phyloP scores from a whole-genome alignment of 2,888 invertebrate genomes.

The Steromphala cineraria region DNA sequence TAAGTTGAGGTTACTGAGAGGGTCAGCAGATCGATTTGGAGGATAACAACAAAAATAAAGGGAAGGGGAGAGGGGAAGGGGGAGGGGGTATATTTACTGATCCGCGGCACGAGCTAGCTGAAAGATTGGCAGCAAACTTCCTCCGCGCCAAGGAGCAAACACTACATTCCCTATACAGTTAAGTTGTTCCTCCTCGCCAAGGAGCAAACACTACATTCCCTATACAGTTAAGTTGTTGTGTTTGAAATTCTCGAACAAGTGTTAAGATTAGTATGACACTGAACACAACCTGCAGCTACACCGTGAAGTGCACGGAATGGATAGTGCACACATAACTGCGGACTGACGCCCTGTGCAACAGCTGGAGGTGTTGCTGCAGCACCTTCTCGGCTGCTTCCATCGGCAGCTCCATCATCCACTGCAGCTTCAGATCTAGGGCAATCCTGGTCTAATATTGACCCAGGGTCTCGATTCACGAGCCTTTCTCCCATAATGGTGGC shows the following conservation, averaged over 20 bases:
- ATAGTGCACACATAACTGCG: not conserved
- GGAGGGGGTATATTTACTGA: not conserved
- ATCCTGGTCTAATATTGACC: not conserved
- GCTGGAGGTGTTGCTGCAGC: too few relatives aligned
- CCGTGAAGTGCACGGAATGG: not conserved
- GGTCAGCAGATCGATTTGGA: too few relatives aligned
- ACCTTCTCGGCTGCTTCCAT: too few relatives aligned
- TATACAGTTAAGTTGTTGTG: not conserved
- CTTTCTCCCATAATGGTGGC: not conserved
- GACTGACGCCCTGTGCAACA: too few relatives aligned
- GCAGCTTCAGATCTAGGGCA: not conserved
- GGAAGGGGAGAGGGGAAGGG: not conserved
- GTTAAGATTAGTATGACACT: not conserved
- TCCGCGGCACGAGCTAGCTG: not conserved
- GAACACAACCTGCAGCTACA: not conserved
- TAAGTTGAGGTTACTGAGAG: too few relatives aligned
- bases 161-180: not conserved
- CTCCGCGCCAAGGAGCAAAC: not conserved
- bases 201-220: not conserved
- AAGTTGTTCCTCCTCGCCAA: not conserved
- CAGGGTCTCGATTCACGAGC: not conserved
- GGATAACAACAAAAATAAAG: not conserved
- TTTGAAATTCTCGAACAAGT: constrained; percentile 6
- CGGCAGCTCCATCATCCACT: too few relatives aligned
- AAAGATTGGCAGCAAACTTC: not conserved